Conservation (phyloP, 2,113 vertebrate genomes). For the Chloebia gouldiae region DNA sequence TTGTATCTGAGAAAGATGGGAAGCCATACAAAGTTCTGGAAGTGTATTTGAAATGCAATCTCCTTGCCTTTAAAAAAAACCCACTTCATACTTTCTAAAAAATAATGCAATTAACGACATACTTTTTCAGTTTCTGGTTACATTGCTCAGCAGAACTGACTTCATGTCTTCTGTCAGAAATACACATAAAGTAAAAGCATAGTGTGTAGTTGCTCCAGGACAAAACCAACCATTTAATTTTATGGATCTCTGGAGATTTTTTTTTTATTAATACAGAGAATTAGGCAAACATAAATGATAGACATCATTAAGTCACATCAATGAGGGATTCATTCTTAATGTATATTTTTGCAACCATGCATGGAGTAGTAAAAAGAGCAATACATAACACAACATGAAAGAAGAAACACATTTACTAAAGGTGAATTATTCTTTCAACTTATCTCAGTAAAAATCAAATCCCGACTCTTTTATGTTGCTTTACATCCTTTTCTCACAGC, state of each 20-base stretch:
- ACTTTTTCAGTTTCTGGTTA: background rate
- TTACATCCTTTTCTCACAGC: constrained; percentile 3
- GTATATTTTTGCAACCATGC: background rate
- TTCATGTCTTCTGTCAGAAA: background rate
- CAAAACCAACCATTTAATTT: background rate
- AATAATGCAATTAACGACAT: background rate
- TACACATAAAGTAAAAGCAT: background rate
- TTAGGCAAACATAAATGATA: constrained; percentile 9
- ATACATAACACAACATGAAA: constrained; percentile 17
- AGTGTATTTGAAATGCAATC: background rate
- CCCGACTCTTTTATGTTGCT: background rate
- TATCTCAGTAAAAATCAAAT: constrained; percentile 28
- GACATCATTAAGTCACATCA: background rate
- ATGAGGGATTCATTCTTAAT: background rate
- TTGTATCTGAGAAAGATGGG: background rate
- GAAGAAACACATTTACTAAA: background rate
- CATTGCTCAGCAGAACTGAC: background rate
- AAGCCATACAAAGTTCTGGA: background rate
- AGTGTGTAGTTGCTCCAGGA: background rate
- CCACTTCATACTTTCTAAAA: background rate
- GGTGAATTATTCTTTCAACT: constrained; percentile 2
- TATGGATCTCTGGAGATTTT: background rate
- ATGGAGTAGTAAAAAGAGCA: background rate
- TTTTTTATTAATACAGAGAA: background rate
- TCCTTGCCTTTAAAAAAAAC: background rate